Evolutionary conservation across 2,888 invertebrate species (phyloP).

Genomic region (Ornithoptera priamus): DNA sequence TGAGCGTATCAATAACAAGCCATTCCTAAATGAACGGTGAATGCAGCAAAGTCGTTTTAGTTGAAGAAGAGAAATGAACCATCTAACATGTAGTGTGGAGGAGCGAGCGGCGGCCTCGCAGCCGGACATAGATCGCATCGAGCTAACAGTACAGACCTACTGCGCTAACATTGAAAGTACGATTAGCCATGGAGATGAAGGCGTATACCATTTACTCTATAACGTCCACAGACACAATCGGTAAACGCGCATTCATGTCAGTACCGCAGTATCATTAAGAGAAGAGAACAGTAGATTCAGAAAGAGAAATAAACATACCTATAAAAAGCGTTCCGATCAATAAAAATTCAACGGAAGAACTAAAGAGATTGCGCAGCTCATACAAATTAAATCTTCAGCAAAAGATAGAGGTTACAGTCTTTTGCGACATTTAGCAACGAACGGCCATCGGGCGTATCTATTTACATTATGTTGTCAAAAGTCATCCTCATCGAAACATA

Average conservation of each 20-base stretch:
- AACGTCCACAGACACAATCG: slow-evolving; percentile 71
- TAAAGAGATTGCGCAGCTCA: slow-evolving; percentile 80
- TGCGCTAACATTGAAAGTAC: slow-evolving; percentile 73
- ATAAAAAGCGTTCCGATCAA: slow-evolving; percentile 78
- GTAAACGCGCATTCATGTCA: slow-evolving; percentile 77
- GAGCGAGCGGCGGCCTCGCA: slow-evolving; percentile 64
- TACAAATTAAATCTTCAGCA: slow-evolving; percentile 79
- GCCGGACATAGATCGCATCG: slow-evolving; percentile 68
- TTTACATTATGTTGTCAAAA: slow-evolving; percentile 74
- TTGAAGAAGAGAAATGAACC: slow-evolving; percentile 70
- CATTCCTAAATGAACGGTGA: slow-evolving; percentile 77
- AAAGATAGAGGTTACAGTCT: slow-evolving; percentile 77
- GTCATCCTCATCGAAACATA: slow-evolving; percentile 80
- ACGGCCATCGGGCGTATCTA: slow-evolving; percentile 79
- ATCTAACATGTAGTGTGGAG: slow-evolving; percentile 70
- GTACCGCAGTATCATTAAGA: slow-evolving; percentile 72
- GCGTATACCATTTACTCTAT: slow-evolving; percentile 74
- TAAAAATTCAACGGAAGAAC: slow-evolving; percentile 43
- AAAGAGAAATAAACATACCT: slow-evolving; percentile 55
- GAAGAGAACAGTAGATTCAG: slow-evolving; percentile 75
- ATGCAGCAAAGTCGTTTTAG: slow-evolving; percentile 66
- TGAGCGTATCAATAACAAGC: slow-evolving; percentile 72
- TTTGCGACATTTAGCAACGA: slow-evolving; percentile 80
- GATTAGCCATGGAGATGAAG: slow-evolving; percentile 77
- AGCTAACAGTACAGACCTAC: slow-evolving; percentile 75